These are phyloP conservation scores for Axea sp. DNA, from an alignment of 2,888 invertebrate species.

Conservation along the genomic window DNA sequence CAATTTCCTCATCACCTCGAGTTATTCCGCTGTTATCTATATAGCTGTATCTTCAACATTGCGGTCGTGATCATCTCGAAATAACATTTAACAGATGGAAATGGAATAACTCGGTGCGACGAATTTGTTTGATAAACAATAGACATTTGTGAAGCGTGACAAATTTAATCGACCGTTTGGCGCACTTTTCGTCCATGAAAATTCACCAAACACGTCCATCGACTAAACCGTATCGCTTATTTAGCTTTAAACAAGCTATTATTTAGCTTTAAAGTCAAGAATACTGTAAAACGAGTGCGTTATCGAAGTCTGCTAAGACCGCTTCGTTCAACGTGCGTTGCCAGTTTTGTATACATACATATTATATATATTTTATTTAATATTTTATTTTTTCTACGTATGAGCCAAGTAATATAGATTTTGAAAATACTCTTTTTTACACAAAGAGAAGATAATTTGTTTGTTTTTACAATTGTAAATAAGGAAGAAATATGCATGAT, in stretches of 20 bases:
- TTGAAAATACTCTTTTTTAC: conserved; percentile 41
- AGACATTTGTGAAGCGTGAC: no score
- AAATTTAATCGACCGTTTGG: conserved; percentile 31
- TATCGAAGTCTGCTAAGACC: conserved; percentile 49
- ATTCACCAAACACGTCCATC: conserved; percentile 38
- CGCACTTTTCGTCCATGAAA: conserved; percentile 23
- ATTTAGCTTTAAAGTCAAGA: conserved; percentile 45
- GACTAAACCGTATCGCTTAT: conserved; percentile 12
- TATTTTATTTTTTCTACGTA: conserved; percentile 43
- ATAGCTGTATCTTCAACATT: no score
- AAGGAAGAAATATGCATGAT: background rate
- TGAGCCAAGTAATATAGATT: conserved; percentile 8
- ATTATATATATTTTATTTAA: conserved; percentile 38
- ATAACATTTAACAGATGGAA: no score
- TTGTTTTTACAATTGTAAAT: conserved; percentile 7
- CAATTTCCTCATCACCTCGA: no score
- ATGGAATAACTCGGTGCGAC: background rate
- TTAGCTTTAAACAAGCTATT: no score
- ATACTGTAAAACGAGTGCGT: conserved; percentile 15
- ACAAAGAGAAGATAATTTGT: background rate
- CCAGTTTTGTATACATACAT: conserved; percentile 7
- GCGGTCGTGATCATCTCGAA: no score
- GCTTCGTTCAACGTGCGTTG: conserved; percentile 45
- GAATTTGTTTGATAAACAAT: no score
- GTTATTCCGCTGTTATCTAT: no score